Base-by-base conservation (phyloP, 2,888 invertebrate genomes). In the Zonitis immaculata region DNA sequence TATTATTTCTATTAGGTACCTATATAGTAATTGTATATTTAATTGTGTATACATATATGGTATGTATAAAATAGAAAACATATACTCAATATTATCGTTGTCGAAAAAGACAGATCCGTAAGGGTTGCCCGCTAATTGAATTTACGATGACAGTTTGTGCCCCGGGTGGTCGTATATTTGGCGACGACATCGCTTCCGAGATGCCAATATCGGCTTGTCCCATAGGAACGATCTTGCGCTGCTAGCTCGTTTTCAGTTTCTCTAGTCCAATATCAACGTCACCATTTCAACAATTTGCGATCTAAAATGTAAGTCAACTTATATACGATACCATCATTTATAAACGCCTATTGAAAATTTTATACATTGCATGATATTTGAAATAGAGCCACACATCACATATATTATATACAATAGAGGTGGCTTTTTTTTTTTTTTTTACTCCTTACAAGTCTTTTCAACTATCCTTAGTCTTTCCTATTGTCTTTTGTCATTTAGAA, bases 111-210 rank as follows among this genome's bases (percentile, higher is more conserved):
- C 62, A 62, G 62, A 66, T 65, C 60, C 63, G 54, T 62, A 60
- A 66, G 59, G 67, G 66, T 66, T 70, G 65, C 69, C 66, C 69
- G 69, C 72, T 74, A 74, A 74, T 74, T 73, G 74, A 74, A 74
- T 74, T 74, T 74, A 74, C 74, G 74, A 73, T 72, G 74, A 74
- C 74, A 72, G 72, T 69, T 69, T 65, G 67, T 65, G 68, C 70
- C 73, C 73, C 72, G 65, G 70, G 72, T 71, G 73, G 73, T 72
- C 70, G 73, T 74, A 73, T 73, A 74, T 74, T 73, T 72, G 72
- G 72, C 72, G 73, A 72, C 72, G 74, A 73, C 73, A 71, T 71
- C 68, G 71, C 69, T 70, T 71, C 68, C 69, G 67, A 72, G 73
- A 72, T 73, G 72, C 71, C 73, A 72, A 73, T 73, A 73, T 73